Evolutionary conservation across 1,140 invertebrate genomes (phyloP).

Genomic region (Chrysopa pallens): DNA sequence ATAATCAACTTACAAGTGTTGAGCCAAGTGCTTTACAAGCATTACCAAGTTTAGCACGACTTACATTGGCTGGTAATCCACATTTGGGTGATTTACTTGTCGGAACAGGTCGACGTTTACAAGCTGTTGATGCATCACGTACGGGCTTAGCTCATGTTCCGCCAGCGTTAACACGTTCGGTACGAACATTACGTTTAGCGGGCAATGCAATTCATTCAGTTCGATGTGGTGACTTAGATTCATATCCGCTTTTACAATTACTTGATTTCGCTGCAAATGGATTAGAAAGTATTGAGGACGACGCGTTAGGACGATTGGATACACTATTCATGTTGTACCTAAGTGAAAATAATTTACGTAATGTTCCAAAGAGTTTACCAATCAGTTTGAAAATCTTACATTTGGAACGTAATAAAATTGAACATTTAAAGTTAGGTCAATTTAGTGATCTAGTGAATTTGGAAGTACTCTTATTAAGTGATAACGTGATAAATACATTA

Average conservation of each 20-base stretch:
- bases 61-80: conserved; percentile 56
- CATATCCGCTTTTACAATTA: conserved; percentile 65
- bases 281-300: conserved; percentile 62
- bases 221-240: conserved; percentile 70
- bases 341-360: conserved; percentile 49
- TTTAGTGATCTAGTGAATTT: conserved; percentile 51
- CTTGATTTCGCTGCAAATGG: conserved; percentile 67
- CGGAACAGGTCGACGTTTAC: conserved; percentile 48
- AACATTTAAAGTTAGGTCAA: conserved; percentile 39
- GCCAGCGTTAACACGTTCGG: conserved; percentile 63
- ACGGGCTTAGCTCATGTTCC: conserved; percentile 65
- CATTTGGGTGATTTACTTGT: conserved; percentile 40
- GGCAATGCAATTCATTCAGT: conserved; percentile 47
- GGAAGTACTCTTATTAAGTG: conserved; percentile 45
- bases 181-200: conserved; percentile 56
- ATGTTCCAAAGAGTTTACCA: conserved; percentile 47
- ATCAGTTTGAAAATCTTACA: conserved; percentile 38
- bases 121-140: conserved; percentile 65
- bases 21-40: conserved; percentile 53
- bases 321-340: conserved; percentile 61
- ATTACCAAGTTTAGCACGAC: conserved; percentile 52
- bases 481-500: conserved; percentile 44
- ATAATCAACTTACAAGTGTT: conserved; percentile 51
- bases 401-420: conserved; percentile 40
- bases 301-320: conserved; percentile 65